These are phyloP conservation scores for Delichon dasypus DNA, from an alignment of 2,797 vertebrate genomes.

Conservation along the genomic window DNA sequence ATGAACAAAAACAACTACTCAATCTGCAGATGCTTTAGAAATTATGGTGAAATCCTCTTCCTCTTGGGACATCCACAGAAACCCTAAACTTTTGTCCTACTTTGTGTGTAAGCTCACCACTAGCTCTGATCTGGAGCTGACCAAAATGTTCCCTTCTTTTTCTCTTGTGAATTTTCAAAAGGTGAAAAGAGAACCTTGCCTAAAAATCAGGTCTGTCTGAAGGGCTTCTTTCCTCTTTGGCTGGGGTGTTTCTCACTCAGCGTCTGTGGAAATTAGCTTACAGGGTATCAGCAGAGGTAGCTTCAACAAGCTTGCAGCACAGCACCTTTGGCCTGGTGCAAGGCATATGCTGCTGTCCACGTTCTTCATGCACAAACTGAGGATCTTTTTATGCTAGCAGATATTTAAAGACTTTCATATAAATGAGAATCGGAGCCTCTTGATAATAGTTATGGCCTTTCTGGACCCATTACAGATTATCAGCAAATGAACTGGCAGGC, in stretches of 20 bases:
- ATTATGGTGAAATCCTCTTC: not conserved
- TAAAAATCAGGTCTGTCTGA: accelerated
- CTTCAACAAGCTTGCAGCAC: not conserved
- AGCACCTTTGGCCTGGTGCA: not conserved
- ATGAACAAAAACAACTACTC: not conserved
- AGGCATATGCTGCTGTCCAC: not conserved
- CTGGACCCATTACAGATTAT: not conserved
- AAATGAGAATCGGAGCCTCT: not conserved
- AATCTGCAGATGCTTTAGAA: not conserved
- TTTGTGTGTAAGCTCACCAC: not conserved
- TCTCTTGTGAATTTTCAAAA: not conserved
- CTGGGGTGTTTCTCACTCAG: not conserved
- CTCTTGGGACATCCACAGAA: not conserved
- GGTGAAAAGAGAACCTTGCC: not conserved
- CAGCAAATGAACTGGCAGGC: not conserved
- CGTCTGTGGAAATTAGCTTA: not conserved
- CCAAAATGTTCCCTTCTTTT: not conserved
- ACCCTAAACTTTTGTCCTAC: not conserved
- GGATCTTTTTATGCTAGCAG: not conserved
- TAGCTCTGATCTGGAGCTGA: not conserved
- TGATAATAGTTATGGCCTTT: not conserved
- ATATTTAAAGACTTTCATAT: not conserved
- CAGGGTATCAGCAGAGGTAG: not conserved
- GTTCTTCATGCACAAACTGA: not conserved
- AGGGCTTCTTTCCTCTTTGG: not conserved